phyloP scores from a whole-genome alignment of 2,113 vertebrate species.

The Gasterosteus aculeatus region DNA sequence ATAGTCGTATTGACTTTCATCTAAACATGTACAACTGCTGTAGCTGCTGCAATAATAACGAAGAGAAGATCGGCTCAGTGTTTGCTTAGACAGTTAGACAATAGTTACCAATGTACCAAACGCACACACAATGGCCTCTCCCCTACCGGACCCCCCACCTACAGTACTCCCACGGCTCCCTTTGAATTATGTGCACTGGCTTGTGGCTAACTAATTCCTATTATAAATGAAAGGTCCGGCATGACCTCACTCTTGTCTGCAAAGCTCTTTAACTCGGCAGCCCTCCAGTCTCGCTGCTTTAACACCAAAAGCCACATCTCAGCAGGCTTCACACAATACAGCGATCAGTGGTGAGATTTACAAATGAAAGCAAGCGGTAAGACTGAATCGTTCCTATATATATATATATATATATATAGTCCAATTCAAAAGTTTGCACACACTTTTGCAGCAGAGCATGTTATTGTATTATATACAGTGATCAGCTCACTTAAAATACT shows the following conservation, averaged over 20 bases:
- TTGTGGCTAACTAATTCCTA: slow-evolving; percentile 78
- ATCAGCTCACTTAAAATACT: background rate
- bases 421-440: background rate
- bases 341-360: slow-evolving; percentile 22
- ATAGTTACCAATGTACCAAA: slow-evolving; percentile 51
- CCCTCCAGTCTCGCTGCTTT: slow-evolving; percentile 34
- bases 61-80: slow-evolving; percentile 44
- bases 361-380: slow-evolving; percentile 44
- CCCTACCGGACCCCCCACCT: slow-evolving; percentile 69
- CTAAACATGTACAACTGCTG: slow-evolving; percentile 25
- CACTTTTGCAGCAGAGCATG: background rate
- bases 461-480: background rate
- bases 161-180: slow-evolving; percentile 66
- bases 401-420: background rate
- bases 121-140: slow-evolving; percentile 52
- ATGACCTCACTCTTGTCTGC: slow-evolving; percentile 70
- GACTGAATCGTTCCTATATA: slow-evolving; percentile 13
- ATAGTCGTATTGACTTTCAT: slow-evolving; percentile 57
- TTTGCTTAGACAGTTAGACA: slow-evolving; percentile 55
- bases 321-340: slow-evolving; percentile 33
- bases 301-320: slow-evolving; percentile 55
- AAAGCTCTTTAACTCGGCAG: slow-evolving; percentile 58
- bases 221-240: slow-evolving; percentile 73
- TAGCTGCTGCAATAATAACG: slow-evolving; percentile 48
- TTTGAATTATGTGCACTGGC: slow-evolving; percentile 77